A percentile compares a stretch with the other conserved stretches of the same genome.
Evolutionary conservation across 2,113 vertebrate genomes (phyloP).

Genomic region (Xiphophorus couchianus): DNA sequence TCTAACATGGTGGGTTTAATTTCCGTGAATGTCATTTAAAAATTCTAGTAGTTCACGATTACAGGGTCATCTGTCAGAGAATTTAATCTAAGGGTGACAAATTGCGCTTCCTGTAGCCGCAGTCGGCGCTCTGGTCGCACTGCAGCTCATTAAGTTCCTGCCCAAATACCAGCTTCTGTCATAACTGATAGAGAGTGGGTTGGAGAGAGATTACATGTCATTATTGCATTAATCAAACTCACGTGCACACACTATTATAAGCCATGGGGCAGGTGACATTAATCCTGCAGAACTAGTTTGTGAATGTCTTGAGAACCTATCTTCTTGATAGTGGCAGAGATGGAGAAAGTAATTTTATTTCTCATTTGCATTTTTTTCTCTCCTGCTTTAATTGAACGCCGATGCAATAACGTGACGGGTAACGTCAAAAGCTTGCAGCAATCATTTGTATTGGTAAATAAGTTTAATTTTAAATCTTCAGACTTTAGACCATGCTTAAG

Average conservation of each 20-base stretch:
- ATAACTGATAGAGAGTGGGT: slow-evolving; percentile 37
- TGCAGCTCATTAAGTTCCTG: slow-evolving; percentile 72
- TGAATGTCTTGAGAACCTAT: slow-evolving; percentile 41
- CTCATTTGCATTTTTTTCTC: slow-evolving; percentile 10
- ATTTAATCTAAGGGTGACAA: slow-evolving; percentile 69
- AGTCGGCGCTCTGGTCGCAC: slow-evolving; percentile 21
- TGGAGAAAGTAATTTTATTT: slow-evolving; percentile 43
- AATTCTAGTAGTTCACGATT: slow-evolving; percentile 55
- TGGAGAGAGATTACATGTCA: slow-evolving; percentile 64
- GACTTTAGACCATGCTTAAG: background rate
- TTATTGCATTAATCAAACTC: slow-evolving; percentile 68
- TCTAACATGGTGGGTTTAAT: slow-evolving; percentile 51
- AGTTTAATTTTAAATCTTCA: background rate
- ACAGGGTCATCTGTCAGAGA: slow-evolving; percentile 59
- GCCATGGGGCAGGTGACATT: slow-evolving; percentile 52
- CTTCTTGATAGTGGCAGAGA: slow-evolving; percentile 12
- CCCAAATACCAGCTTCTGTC: slow-evolving; percentile 60
- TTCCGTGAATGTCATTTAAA: slow-evolving; percentile 68
- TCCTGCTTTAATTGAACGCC: slow-evolving; percentile 13
- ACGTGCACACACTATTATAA: slow-evolving; percentile 55
- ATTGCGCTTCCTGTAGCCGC: slow-evolving; percentile 43
- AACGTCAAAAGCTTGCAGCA: background rate
- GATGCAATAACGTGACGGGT: background rate
- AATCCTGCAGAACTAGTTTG: slow-evolving; percentile 50
- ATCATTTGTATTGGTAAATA: background rate